A percentile compares a stretch with the other conserved stretches of the same genome.
Conservation (phyloP, 2,113 vertebrate genomes). For the Nerophis lumbriciformis region DNA sequence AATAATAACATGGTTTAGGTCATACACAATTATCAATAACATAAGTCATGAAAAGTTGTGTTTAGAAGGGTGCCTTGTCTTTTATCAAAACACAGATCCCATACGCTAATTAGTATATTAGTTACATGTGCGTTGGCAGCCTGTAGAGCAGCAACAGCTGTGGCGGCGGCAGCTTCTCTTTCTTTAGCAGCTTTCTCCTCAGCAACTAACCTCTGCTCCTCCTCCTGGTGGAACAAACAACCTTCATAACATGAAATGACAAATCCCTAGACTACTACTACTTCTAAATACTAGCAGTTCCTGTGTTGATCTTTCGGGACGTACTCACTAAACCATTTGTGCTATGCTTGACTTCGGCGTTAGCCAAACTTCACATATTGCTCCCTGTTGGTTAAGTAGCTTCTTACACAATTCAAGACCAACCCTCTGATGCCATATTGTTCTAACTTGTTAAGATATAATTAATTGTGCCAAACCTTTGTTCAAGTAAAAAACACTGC, state of each 20-base stretch:
- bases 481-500: too few species aligned
- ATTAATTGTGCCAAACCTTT: too few species aligned
- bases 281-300: neutral
- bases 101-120: neutral
- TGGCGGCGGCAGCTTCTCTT: conserved; percentile 37
- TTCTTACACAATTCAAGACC: too few species aligned
- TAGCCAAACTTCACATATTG: too few species aligned
- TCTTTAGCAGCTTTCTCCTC: conserved; percentile 56
- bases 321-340: too few species aligned
- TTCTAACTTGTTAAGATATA: too few species aligned
- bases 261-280: neutral
- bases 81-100: neutral
- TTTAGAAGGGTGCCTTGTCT: neutral
- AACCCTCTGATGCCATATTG: too few species aligned
- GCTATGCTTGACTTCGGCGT: too few species aligned
- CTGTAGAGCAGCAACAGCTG: conserved; percentile 38
- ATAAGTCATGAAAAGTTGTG: neutral
- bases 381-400: too few species aligned
- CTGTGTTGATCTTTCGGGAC: too few species aligned
- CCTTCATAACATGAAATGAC: neutral
- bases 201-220: conserved; percentile 58
- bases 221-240: conserved; percentile 28
- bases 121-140: conserved; percentile 45
- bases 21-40: neutral
- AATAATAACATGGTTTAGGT: neutral